Evolutionary conservation across 1,140 invertebrate genomes (phyloP).

Genomic region (Eumaeus atala): DNA sequence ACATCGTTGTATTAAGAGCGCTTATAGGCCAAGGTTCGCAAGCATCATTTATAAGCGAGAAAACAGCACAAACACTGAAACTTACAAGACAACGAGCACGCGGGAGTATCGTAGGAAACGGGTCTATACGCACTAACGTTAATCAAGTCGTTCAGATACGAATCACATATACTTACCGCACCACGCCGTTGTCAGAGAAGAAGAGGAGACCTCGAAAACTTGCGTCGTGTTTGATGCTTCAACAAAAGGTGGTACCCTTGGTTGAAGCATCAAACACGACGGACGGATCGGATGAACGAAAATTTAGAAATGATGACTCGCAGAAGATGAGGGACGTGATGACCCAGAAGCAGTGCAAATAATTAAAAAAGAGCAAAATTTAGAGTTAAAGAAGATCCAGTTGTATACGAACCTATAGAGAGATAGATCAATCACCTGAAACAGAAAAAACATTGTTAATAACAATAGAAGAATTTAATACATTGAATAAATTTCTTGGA

Average conservation of each 20-base stretch:
- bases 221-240: constrained; percentile 18
- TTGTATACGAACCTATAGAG: too few species aligned
- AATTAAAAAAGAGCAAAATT: constrained; percentile 35
- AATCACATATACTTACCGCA: constrained; percentile 12
- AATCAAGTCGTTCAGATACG: too few species aligned
- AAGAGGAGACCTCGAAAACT: constrained; percentile 19
- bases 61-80: constrained; percentile 23
- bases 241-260: constrained; percentile 34
- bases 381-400: too few species aligned
- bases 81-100: constrained; percentile 16
- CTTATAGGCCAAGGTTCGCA: constrained; percentile 31
- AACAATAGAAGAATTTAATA: too few species aligned
- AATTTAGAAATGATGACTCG: constrained; percentile 38
- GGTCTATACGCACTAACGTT: constrained; percentile 15
- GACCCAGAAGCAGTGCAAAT: constrained; percentile 24
- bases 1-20: constrained; percentile 17
- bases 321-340: constrained; percentile 28
- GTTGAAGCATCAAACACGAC: constrained; percentile 19
- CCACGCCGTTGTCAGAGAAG: constrained; percentile 18
- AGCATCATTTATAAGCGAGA: constrained; percentile 30
- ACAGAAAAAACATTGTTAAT: too few species aligned
- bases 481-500: too few species aligned
- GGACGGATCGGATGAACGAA: constrained; percentile 22
- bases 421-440: too few species aligned
- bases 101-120: constrained; percentile 24